Evolutionary conservation across 2,113 vertebrate species (phyloP).

Genomic region (Menura novaehollandiae): DNA sequence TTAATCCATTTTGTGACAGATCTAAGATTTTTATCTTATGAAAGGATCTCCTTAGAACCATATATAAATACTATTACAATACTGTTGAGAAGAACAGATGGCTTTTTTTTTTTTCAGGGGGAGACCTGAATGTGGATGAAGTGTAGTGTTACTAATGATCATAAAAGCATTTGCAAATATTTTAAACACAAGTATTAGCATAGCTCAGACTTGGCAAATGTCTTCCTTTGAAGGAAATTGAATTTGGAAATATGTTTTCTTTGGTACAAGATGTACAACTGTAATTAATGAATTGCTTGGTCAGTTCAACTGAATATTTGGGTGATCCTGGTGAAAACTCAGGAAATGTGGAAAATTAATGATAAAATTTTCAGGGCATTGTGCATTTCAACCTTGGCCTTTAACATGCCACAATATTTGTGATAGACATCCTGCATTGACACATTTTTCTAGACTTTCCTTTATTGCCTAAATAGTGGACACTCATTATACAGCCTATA

Average conservation of each 20-base stretch:
- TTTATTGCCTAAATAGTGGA: background rate
- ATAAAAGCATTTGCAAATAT: conserved; percentile 17
- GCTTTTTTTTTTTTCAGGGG: background rate
- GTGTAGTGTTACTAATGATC: conserved; percentile 12
- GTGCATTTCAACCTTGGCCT: background rate
- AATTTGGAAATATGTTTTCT: background rate
- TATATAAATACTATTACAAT: background rate
- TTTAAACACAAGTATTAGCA: conserved; percentile 26
- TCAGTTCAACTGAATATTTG: background rate
- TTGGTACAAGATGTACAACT: background rate
- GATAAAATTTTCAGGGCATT: background rate
- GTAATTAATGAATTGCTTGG: background rate
- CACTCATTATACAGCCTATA: background rate
- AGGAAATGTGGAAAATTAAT: background rate
- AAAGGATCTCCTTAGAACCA: background rate
- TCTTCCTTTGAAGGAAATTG: background rate
- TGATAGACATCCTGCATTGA: background rate
- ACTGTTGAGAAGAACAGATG: conserved; percentile 9
- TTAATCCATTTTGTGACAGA: conserved; percentile 15
- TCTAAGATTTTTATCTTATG: background rate
- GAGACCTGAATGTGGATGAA: conserved; percentile 6
- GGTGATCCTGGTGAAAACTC: background rate
- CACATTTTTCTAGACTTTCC: background rate
- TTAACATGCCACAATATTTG: background rate
- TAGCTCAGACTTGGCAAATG: background rate